Evolutionary conservation across 2,113 vertebrate species (phyloP).

Genomic region (Nyctereutes procyonoides): DNA sequence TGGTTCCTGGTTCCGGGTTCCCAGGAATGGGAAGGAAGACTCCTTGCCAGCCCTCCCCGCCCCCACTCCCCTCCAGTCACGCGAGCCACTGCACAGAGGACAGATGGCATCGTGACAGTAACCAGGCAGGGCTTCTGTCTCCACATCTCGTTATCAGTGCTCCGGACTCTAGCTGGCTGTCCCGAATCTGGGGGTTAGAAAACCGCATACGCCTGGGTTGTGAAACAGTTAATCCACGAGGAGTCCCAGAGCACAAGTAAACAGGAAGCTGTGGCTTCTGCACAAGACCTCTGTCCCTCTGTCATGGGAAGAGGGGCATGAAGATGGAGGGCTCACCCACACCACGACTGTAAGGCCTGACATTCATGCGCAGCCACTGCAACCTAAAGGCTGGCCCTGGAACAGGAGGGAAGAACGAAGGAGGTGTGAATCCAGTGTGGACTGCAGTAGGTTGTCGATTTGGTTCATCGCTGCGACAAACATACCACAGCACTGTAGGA

Average conservation of each 20-base stretch:
- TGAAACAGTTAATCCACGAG: background rate
- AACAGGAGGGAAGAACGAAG: constrained; percentile 13
- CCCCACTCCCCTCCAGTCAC: background rate
- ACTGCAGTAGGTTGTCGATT: background rate
- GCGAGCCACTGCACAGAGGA: background rate
- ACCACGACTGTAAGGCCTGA: background rate
- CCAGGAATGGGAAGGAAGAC: background rate
- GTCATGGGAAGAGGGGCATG: background rate
- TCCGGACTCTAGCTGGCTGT: background rate
- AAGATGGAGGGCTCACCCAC: background rate
- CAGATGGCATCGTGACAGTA: background rate
- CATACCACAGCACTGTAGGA: background rate
- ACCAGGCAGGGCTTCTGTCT: background rate
- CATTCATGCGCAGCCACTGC: rapidly evolving
- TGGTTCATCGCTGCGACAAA: background rate
- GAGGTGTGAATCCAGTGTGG: background rate
- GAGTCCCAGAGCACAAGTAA: constrained; percentile 38
- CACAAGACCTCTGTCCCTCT: background rate
- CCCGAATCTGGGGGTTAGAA: background rate
- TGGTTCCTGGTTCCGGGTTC: background rate
- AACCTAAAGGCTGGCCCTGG: too few species aligned
- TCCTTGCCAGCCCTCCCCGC: background rate
- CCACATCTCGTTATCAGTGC: background rate
- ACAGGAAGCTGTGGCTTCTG: constrained; percentile 36
- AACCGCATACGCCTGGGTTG: background rate